Evolutionary conservation across 2,888 invertebrate species (phyloP).

Genomic region (Sphinx pinastri): DNA sequence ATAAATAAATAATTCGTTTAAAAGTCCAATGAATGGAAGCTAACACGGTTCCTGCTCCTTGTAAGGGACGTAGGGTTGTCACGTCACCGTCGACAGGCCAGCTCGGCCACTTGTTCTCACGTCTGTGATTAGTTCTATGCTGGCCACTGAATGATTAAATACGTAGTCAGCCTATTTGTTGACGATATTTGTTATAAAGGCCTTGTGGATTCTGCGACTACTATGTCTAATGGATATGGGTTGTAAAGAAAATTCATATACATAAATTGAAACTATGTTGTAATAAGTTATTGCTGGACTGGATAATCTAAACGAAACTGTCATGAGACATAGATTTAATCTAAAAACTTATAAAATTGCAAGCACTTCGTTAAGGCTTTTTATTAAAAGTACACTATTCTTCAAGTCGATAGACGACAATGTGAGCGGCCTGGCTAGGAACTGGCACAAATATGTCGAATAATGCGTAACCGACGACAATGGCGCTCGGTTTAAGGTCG

Average conservation of each 20-base stretch:
- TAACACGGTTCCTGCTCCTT: background rate
- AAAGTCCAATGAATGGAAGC: background rate
- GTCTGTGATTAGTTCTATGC: background rate
- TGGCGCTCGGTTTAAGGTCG: constrained; percentile 33
- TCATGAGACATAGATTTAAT: no score
- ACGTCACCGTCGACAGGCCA: background rate
- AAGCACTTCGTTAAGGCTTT: no score
- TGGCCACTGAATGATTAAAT: background rate
- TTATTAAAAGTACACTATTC: constrained; percentile 5
- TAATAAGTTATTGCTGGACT: no score
- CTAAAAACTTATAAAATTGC: no score
- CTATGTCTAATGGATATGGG: no score
- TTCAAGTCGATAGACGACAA: constrained; percentile 26
- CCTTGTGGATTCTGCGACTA: no score
- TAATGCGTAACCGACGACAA: constrained; percentile 25
- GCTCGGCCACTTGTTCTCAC: background rate
- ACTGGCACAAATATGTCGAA: constrained; percentile 26
- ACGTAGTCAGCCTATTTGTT: background rate
- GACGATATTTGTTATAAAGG: background rate
- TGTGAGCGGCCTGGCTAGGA: constrained; percentile 5
- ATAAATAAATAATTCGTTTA: no score
- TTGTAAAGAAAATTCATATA: no score
- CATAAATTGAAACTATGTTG: no score
- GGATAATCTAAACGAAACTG: no score
- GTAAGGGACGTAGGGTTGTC: constrained; percentile 1